phyloP scores from a whole-genome alignment of 2,888 invertebrate species.

The Lysandra bellargus region DNA sequence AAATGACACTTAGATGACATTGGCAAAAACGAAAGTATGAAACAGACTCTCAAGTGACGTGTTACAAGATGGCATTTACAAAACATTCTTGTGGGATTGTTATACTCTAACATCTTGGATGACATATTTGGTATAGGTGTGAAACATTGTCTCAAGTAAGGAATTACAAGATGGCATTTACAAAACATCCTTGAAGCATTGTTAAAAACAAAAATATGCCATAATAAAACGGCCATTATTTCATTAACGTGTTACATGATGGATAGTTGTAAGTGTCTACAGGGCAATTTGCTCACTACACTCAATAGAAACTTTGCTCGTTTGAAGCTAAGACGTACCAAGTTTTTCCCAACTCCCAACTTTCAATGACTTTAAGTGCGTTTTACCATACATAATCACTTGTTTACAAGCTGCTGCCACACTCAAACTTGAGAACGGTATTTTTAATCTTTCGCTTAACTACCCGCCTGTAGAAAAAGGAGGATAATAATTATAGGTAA shows the following conservation, averaged over 20 bases:
- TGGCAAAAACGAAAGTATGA: too few relatives aligned
- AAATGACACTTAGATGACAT: too few relatives aligned
- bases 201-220: background rate
- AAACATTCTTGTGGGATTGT: too few relatives aligned
- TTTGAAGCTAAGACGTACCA: constrained; percentile 50
- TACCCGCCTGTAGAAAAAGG: background rate
- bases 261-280: constrained; percentile 15
- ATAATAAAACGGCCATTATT: background rate
- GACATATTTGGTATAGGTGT: too few relatives aligned
- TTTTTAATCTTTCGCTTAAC: background rate
- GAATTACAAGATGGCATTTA: too few relatives aligned
- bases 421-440: background rate
- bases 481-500: too few relatives aligned
- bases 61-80: too few relatives aligned
- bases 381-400: constrained; percentile 12
- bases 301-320: constrained; percentile 51
- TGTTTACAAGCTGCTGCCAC: background rate
- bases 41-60: too few relatives aligned
- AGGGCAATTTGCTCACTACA: constrained; percentile 34
- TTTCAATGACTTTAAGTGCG: background rate
- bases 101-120: too few relatives aligned
- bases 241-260: constrained; percentile 24
- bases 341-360: constrained; percentile 45
- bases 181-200: background rate
- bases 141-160: too few relatives aligned